A percentile compares a stretch with the other conserved stretches of the same genome.
phyloP scores from a whole-genome alignment of 2,797 vertebrate genomes.

The Ctenochaetus hawaiiensis region DNA sequence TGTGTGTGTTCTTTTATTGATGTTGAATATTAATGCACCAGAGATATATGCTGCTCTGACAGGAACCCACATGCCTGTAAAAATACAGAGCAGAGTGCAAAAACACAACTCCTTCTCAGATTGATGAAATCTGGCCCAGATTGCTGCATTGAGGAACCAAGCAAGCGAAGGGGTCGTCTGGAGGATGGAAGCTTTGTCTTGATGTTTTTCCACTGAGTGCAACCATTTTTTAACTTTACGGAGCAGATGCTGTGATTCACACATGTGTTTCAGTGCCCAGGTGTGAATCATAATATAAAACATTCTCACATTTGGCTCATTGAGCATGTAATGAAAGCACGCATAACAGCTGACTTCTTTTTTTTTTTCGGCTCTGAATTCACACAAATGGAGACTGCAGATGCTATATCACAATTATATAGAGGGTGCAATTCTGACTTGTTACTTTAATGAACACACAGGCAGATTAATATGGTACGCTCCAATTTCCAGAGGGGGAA shows the following conservation, averaged over 20 bases:
- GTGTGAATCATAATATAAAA: conserved; percentile 31
- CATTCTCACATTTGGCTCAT: conserved; percentile 23
- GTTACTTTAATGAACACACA: not conserved
- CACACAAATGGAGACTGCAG: not conserved
- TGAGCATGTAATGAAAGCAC: not conserved
- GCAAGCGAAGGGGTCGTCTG: conserved; percentile 18
- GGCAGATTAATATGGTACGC: conserved; percentile 11
- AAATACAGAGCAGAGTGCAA: conserved; percentile 4
- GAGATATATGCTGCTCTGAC: conserved; percentile 31
- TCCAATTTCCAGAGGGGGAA: conserved; percentile 21
- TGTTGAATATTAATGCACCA: conserved; percentile 43
- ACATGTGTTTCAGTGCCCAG: not conserved
- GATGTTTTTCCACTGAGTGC: conserved; percentile 41
- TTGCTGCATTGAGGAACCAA: conserved; percentile 27
- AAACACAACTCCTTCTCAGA: not conserved
- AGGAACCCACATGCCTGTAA: conserved; percentile 22
- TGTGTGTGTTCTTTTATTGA: conserved; percentile 53
- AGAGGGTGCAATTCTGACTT: not conserved
- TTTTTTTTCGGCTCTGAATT: not conserved
- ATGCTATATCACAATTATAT: not conserved
- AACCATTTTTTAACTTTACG: conserved; percentile 22
- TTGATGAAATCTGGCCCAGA: not conserved
- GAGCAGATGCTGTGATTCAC: conserved; percentile 39
- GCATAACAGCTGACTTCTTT: not conserved
- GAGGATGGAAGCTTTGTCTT: conserved; percentile 8